Percentiles rank a stretch among this genome's conserved stretches.
phyloP scores from a whole-genome alignment of 2,113 vertebrate genomes.

The Psittacara wagleri region DNA sequence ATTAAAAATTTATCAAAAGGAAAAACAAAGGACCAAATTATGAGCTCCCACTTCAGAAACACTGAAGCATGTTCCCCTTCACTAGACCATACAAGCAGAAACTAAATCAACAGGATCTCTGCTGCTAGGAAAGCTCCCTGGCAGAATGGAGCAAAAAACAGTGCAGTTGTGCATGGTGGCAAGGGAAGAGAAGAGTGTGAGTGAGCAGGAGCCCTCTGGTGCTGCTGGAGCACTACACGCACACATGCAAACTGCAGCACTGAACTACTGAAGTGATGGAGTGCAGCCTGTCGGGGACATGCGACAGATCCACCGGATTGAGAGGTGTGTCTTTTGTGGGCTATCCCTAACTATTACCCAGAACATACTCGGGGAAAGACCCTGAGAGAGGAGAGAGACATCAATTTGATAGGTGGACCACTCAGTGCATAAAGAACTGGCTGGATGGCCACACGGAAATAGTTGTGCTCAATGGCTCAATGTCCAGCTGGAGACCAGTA shows the following conservation, averaged over 20 bases:
- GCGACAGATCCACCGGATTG: rapidly evolving
- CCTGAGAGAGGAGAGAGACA: neutral
- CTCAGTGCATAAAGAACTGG: too few relatives aligned
- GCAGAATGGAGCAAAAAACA: rapidly evolving
- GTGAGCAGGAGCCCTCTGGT: neutral
- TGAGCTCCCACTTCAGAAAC: neutral
- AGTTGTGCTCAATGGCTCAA: too few relatives aligned
- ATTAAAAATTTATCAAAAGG: neutral
- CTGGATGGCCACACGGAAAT: too few relatives aligned
- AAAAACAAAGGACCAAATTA: neutral
- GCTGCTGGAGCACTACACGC: rapidly evolving
- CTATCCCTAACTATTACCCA: neutral
- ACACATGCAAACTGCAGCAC: rapidly evolving
- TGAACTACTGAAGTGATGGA: neutral
- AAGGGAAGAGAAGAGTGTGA: neutral
- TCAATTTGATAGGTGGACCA: too few relatives aligned
- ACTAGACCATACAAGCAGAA: neutral
- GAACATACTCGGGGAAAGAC: neutral
- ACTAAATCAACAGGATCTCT: neutral
- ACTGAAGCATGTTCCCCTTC: neutral
- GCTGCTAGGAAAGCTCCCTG: neutral
- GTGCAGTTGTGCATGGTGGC: neutral
- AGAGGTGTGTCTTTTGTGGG: neutral
- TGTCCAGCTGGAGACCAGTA: too few relatives aligned
- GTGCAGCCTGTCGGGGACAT: neutral